Conservation (phyloP, 2,888 invertebrate genomes). For the Ferdinandea cuprea region DNA sequence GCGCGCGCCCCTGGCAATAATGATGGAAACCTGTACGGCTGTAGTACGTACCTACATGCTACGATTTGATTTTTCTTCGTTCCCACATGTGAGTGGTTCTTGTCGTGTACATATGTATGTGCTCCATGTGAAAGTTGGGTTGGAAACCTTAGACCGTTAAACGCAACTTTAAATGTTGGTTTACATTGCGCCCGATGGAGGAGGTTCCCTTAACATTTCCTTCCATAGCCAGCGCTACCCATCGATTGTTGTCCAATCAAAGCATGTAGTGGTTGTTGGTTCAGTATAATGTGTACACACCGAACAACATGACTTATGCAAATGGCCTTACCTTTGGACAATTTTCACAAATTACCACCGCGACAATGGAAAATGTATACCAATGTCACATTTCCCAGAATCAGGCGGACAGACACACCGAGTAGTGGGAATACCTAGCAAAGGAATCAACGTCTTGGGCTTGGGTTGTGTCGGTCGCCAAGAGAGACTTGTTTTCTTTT, state of each 20-base stretch:
- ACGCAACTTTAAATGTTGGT: slow-evolving; percentile 49
- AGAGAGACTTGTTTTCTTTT: slow-evolving; percentile 38
- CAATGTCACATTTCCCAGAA: slow-evolving; percentile 68
- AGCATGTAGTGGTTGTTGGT: slow-evolving; percentile 33
- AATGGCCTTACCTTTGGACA: slow-evolving; percentile 67
- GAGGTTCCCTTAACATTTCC: slow-evolving; percentile 58
- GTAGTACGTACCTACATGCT: too few species aligned
- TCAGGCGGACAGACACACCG: slow-evolving; percentile 6
- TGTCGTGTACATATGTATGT: slow-evolving; percentile 12
- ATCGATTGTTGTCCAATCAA: slow-evolving; percentile 64
- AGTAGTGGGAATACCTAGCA: background rate
- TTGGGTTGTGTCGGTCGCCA: slow-evolving; percentile 41
- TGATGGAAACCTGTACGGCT: slow-evolving; percentile 62
- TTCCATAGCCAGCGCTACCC: slow-evolving; percentile 48
- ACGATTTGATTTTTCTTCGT: slow-evolving; percentile 47
- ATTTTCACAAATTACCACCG: slow-evolving; percentile 72
- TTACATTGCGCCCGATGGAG: slow-evolving; percentile 18
- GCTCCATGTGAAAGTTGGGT: slow-evolving; percentile 58
- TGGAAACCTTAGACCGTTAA: slow-evolving; percentile 68
- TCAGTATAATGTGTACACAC: slow-evolving; percentile 17
- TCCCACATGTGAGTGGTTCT: slow-evolving; percentile 48
- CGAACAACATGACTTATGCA: slow-evolving; percentile 65
- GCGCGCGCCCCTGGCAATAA: slow-evolving; percentile 56
- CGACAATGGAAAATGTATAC: slow-evolving; percentile 59
- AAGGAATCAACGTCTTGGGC: slow-evolving; percentile 32